Evolutionary conservation across 1,140 invertebrate species (phyloP), one percentile per base, ranked within the genome.

Genomic region (Nixonia krombeini): DNA sequence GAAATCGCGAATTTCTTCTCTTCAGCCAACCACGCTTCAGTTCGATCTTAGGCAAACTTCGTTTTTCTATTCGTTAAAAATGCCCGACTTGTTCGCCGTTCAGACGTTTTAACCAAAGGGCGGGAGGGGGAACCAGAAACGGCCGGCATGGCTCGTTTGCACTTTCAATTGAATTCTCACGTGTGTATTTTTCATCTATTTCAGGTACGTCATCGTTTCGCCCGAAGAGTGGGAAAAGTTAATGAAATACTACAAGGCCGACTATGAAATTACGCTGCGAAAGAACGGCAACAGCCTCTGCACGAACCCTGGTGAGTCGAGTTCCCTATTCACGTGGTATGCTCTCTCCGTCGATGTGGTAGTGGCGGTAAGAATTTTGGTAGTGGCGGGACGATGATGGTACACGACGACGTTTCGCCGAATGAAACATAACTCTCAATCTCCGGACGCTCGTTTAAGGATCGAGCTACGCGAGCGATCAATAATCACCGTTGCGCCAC

Each of bases 171-270:
- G 33, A 35, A 12, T 26, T 49, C 9, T 31, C 25, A 4, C 37
- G 26, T 23, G 37, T 47, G 53, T 29, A 9, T 33, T 41, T 56
- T 49, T 44, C 38, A 35, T 31, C 49, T 42, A 15, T 80, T 80
- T 1, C 68, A 84, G 81, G 18, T 84, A 76, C 35, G 67, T 59
- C 18, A 66, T 78, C 17, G 64, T 81, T 3, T 76, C 73, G 3
- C 55, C 71, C 0, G 81, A 83, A 4, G 82, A 85, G 35, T 85
- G 82, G 82, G 31, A 45, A 17, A 83, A 79, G 62, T 52, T 85
- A 8, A 73, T 55, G 4, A 47, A 80, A n/a, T 83, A 76, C 58
- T 85, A 85, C 53, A 55, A 75, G 4, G 65, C 63, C 0, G 81
- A 85, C 55, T 52, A 78, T 41, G 61, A 69, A 13, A 79, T 85